phyloP scores from a whole-genome alignment of 2,797 vertebrate genomes.

The Bucorvus abyssinicus region DNA sequence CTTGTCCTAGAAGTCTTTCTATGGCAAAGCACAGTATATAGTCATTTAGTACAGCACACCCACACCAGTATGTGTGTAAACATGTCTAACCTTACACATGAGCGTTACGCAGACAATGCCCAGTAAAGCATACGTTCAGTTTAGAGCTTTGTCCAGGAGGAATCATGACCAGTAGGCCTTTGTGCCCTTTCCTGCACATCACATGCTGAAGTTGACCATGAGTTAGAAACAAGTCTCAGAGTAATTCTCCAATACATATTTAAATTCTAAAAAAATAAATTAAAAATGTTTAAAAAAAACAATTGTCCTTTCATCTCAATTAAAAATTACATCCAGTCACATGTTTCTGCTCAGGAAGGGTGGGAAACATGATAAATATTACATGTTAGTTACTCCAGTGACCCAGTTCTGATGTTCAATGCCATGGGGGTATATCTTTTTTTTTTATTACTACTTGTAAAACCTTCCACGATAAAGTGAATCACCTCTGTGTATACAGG shows the following conservation, averaged over 20 bases:
- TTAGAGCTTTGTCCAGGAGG: background rate
- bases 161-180: background rate
- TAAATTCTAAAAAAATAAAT: background rate
- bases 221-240: background rate
- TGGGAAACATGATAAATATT: background rate
- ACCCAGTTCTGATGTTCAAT: background rate
- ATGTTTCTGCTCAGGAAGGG: background rate
- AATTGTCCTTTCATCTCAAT: background rate
- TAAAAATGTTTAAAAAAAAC: background rate
- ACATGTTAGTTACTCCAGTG: background rate
- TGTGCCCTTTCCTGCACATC: background rate
- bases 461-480: background rate
- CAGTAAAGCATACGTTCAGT: background rate
- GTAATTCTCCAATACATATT: background rate
- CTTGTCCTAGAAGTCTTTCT: background rate
- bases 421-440: background rate
- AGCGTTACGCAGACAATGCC: background rate
- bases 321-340: background rate
- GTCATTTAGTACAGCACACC: background rate
- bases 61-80: background rate
- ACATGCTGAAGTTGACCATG: background rate
- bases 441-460: background rate
- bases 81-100: background rate
- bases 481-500: background rate
- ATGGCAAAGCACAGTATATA: background rate